Conservation (phyloP, 2,888 invertebrate genomes). For the Cephus pulcher region DNA sequence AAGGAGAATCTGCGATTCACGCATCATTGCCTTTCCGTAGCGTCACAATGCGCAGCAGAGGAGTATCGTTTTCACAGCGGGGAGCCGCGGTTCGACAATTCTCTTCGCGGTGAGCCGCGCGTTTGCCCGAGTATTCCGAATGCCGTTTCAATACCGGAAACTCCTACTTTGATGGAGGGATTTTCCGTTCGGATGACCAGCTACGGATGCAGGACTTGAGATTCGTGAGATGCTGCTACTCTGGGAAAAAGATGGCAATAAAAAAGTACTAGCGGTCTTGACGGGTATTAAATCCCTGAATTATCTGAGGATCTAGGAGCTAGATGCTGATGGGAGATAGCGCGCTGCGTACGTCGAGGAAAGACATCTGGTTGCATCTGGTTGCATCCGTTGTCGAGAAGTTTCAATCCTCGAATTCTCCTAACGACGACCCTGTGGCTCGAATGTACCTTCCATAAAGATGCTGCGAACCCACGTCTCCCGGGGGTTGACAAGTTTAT, state of each 20-base stretch:
- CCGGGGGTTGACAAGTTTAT: slow-evolving; percentile 56
- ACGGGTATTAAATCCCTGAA: background rate
- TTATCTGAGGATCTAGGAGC: background rate
- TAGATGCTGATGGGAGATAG: slow-evolving; percentile 2
- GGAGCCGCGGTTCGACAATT: background rate
- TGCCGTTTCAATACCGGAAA: background rate
- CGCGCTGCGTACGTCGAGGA: background rate
- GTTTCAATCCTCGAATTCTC: slow-evolving; percentile 2
- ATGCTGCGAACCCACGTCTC: slow-evolving; percentile 41
- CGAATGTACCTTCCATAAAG: slow-evolving; percentile 27
- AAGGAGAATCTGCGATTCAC: background rate
- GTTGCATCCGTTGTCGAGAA: background rate
- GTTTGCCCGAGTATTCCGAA: background rate
- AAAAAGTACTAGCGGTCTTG: background rate
- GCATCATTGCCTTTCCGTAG: background rate
- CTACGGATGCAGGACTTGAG: background rate
- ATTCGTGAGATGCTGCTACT: background rate
- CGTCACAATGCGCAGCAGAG: background rate
- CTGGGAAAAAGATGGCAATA: background rate
- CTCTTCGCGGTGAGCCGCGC: background rate
- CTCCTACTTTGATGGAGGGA: background rate
- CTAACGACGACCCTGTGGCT: slow-evolving; percentile 8
- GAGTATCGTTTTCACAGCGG: background rate
- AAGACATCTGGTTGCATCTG: slow-evolving; percentile 22
- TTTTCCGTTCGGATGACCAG: background rate